Conservation (phyloP, 2,888 invertebrate species). For the Brachycybe producta region DNA sequence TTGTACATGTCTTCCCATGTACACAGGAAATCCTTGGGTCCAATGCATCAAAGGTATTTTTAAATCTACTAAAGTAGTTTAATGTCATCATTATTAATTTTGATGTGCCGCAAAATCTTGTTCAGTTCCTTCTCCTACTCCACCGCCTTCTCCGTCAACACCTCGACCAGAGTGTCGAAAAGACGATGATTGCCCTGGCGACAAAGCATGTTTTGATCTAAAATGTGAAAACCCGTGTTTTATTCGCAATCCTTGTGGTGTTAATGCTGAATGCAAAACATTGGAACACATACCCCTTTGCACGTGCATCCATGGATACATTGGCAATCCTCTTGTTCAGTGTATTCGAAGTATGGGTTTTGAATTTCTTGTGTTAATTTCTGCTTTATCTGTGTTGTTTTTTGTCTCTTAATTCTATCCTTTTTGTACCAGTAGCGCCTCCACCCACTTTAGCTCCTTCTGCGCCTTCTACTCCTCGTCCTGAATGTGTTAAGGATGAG, state of each 20-base stretch:
- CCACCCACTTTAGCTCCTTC: not conserved
- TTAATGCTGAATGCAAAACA: constrained; percentile 58
- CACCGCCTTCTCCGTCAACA: not conserved
- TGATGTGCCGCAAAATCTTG: no score
- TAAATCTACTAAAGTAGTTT: not conserved
- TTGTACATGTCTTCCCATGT: constrained; percentile 53
- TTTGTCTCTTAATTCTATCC: no score
- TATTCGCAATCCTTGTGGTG: constrained; percentile 61
- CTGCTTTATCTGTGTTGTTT: constrained; percentile 2
- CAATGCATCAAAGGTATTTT: constrained; percentile 4
- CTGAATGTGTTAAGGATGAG: constrained; percentile 11
- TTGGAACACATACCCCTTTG: constrained; percentile 71
- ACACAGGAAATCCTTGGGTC: constrained; percentile 37
- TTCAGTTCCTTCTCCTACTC: not conserved
- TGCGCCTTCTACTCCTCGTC: constrained; percentile 6
- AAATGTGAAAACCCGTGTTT: constrained; percentile 71
- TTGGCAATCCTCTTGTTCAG: constrained; percentile 26
- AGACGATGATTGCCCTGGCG: constrained; percentile 27
- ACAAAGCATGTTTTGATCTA: constrained; percentile 63
- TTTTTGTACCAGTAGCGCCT: not conserved
- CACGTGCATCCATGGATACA: constrained; percentile 58
- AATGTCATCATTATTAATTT: not conserved
- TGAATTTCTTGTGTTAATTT: not conserved
- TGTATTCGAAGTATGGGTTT: not conserved
- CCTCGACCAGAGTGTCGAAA: constrained; percentile 13